Evolutionary conservation across 2,113 vertebrate species (phyloP).

Genomic region (Lucifuga dentata): DNA sequence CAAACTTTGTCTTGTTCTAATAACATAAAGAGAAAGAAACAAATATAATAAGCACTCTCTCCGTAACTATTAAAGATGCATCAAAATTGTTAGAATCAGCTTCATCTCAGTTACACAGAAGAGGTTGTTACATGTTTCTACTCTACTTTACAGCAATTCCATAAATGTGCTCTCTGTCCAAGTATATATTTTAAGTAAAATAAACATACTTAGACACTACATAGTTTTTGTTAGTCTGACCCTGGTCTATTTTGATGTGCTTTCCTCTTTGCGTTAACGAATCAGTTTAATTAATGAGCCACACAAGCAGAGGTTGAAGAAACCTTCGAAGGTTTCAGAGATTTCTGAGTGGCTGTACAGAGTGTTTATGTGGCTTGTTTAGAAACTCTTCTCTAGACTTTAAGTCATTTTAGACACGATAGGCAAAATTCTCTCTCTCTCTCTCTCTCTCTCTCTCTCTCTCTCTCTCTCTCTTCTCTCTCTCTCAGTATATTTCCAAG

Average conservation of each 20-base stretch:
- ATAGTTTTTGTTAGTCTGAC: neutral
- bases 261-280: slow-evolving; percentile 11
- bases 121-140: too few species aligned
- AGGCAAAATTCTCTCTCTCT: slow-evolving; percentile 12
- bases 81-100: too few species aligned
- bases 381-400: slow-evolving; percentile 53
- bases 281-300: slow-evolving; percentile 30
- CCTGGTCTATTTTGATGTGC: neutral
- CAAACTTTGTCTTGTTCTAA: too few species aligned
- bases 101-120: too few species aligned
- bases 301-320: slow-evolving; percentile 29
- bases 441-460: neutral
- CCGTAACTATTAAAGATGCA: too few species aligned
- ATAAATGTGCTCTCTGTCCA: too few species aligned
- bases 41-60: too few species aligned
- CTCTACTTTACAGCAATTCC: too few species aligned
- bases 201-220: too few species aligned
- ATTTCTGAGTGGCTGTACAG: slow-evolving; percentile 31
- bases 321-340: slow-evolving; percentile 21
- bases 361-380: slow-evolving; percentile 65
- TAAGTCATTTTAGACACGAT: slow-evolving; percentile 37
- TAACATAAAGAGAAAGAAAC: too few species aligned
- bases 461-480: neutral
- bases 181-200: too few species aligned
- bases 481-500: slow-evolving; percentile 47